Percentiles rank a stretch among this genome's conserved stretches.
Conservation (phyloP, 2,113 vertebrate species). For the Engystomops pustulosus region DNA sequence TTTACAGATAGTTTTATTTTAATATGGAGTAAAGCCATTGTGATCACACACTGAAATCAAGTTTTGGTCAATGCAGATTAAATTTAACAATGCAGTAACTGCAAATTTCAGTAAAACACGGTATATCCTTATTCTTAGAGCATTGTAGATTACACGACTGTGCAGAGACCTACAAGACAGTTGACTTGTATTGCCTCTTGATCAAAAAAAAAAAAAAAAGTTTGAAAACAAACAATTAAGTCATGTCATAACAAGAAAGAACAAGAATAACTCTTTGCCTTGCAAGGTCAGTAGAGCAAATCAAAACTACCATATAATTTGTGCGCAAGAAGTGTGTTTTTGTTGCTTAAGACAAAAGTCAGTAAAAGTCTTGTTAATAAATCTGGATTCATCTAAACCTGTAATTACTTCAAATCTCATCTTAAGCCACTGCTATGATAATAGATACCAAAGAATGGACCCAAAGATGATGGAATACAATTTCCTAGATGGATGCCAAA, state of each 20-base stretch:
- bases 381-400: background rate
- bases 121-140: background rate
- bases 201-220: too few species aligned
- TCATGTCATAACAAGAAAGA: too few species aligned
- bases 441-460: too few species aligned
- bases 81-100: background rate
- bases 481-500: too few species aligned
- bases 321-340: too few species aligned
- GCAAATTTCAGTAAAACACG: background rate
- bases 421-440: background rate
- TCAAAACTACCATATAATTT: too few species aligned
- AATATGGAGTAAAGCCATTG: conserved; percentile 7
- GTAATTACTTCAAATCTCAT: background rate
- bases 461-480: too few species aligned
- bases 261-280: too few species aligned
- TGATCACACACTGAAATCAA: background rate
- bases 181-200: too few species aligned
- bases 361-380: background rate
- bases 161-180: background rate
- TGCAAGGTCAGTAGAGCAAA: too few species aligned
- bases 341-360: too few species aligned
- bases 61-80: background rate
- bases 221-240: too few species aligned
- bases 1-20: background rate
- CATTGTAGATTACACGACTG: background rate